A percentile compares a stretch with the other conserved stretches of the same genome.
Evolutionary conservation across 2,888 invertebrate genomes (phyloP).

Genomic region (Phragmatobia fuliginosa): DNA sequence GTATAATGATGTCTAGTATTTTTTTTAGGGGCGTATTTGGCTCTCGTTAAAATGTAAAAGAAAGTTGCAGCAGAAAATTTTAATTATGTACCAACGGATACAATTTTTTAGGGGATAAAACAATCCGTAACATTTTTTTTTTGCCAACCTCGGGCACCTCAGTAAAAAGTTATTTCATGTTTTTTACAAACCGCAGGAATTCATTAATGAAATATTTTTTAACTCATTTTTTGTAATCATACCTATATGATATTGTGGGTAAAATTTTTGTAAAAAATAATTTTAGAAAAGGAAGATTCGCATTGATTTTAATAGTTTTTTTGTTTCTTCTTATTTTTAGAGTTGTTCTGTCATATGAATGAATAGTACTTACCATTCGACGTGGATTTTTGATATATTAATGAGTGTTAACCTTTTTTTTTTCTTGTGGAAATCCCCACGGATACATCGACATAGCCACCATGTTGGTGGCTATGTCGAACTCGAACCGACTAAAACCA

Average conservation of each 20-base stretch:
- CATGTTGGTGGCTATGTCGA: too few relatives aligned
- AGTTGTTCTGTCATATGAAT: neutral
- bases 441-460: too few relatives aligned
- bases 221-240: conserved; percentile 12
- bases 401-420: too few relatives aligned
- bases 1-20: conserved; percentile 5
- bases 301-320: neutral
- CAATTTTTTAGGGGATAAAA: conserved; percentile 25
- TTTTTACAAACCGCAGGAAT: conserved; percentile 21
- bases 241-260: neutral
- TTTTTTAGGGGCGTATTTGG: conserved; percentile 1
- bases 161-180: conserved; percentile 20
- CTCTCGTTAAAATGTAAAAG: conserved; percentile 14
- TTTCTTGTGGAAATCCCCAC: too few relatives aligned
- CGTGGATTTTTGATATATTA: neutral
- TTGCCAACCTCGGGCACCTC: conserved; percentile 1
- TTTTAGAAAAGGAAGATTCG: neutral
- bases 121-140: conserved; percentile 41
- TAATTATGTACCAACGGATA: conserved; percentile 16
- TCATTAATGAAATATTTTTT: conserved; percentile 21
- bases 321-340: too few relatives aligned
- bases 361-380: neutral
- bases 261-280: neutral
- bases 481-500: too few relatives aligned
- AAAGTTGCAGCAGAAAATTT: conserved; percentile 20